Evolutionary conservation across 2,113 vertebrate genomes (phyloP).

Genomic region (Cyanistes caeruleus): DNA sequence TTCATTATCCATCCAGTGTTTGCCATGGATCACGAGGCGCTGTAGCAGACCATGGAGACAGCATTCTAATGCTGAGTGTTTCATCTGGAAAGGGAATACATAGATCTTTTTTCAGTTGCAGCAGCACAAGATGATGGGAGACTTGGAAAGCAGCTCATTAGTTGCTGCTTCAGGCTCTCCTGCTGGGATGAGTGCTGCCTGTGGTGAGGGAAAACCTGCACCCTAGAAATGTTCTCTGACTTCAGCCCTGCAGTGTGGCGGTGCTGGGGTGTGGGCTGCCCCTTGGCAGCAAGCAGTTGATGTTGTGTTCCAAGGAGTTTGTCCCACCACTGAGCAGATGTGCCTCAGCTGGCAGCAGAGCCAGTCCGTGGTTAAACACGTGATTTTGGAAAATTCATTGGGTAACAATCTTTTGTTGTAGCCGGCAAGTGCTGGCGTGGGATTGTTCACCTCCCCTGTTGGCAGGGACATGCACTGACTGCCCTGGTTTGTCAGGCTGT

Average conservation of each 20-base stretch:
- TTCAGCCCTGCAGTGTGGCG: neutral
- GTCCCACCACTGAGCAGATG: neutral
- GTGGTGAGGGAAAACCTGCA: neutral
- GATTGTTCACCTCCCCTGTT: neutral
- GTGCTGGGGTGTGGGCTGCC: neutral
- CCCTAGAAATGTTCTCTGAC: neutral
- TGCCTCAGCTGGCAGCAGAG: neutral
- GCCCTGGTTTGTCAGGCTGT: neutral
- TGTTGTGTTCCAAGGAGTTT: neutral
- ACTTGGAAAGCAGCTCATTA: neutral
- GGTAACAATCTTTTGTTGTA: neutral
- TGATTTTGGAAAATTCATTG: neutral
- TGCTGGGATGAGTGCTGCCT: neutral
- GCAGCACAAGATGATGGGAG: neutral
- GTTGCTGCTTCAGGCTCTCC: neutral
- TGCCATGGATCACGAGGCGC: conserved; percentile 17
- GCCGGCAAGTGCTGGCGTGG: rapidly evolving
- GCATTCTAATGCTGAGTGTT: neutral
- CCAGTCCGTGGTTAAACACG: neutral
- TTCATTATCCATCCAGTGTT: conserved; percentile 28
- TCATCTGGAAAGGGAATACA: conserved; percentile 38
- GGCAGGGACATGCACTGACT: neutral
- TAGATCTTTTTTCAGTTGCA: neutral
- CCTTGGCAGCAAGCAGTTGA: neutral
- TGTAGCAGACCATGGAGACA: neutral